Evolutionary conservation across 2,888 invertebrate species (phyloP), one percentile per base, ranked within the genome.

Genomic region (Strigamia transsilvanica): DNA sequence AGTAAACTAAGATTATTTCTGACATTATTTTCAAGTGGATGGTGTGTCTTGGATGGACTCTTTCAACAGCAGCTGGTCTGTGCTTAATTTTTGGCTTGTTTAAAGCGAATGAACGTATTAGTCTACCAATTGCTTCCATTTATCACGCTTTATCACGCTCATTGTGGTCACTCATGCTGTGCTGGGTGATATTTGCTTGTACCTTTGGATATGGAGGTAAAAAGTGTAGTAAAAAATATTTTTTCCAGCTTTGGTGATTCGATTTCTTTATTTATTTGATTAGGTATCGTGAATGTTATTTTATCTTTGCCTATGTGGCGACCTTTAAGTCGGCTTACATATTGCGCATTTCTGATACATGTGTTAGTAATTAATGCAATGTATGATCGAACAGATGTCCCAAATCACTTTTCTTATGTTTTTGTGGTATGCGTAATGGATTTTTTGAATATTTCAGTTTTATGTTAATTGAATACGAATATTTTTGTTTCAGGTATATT

Each of bases 101-200:
- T 21, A 66, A 66, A 23, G 21, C 21, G 23, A 66, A 66, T 21
- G 21, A 18, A 23, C 18, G 6, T 0, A 38, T 38, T 1, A 66
- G 12, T 66, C 21, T 66, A 23, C 4, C 12, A 12, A 1, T 18
- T 0, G 21, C 21, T 21, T 21, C 61, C 0, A n/a, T 80, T 12
- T 91, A 89, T 84, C 86, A 89, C 66, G 86, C 89, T 3, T 84
- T 89, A 46, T 87, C 88, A 77, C 86, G 89, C 82, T 88, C 89
- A 15, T 86, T 87, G 13, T 91, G 91, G 91, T 87, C 88, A 1
- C 82, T 88, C 3, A 88, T 88, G 3, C 84, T 91, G 10, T 87
- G 87, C 56, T 91, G 91, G 91, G 87, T 91, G 7, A 88, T 91
- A 79, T 89, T 89, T 85, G 88, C 89, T 61, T 90, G 90, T 84